Percentiles rank a stretch among this genome's conserved stretches.
Conservation (phyloP, 2,888 invertebrate genomes). For the Troilus luridus region DNA sequence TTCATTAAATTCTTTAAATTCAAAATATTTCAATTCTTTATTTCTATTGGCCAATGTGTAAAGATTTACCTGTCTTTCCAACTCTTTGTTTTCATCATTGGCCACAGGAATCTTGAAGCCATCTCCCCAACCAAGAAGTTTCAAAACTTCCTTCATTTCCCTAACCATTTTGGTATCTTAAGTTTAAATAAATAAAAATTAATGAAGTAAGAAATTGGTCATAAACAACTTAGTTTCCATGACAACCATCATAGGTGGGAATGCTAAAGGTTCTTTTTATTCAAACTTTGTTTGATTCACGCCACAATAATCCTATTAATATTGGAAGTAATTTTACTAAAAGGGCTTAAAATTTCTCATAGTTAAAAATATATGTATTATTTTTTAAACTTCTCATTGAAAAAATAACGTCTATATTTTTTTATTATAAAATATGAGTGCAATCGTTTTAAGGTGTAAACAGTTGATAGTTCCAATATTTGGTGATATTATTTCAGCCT, state of each 20-base stretch:
- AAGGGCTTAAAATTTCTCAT: too few relatives aligned
- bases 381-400: too few relatives aligned
- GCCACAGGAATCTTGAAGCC: constrained; percentile 86
- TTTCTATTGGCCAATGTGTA: background rate
- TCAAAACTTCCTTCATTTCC: constrained; percentile 77
- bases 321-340: too few relatives aligned
- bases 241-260: background rate
- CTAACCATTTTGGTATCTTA: constrained; percentile 58
- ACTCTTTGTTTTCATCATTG: constrained; percentile 78
- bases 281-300: background rate
- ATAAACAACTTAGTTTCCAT: constrained; percentile 19
- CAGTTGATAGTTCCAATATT: too few relatives aligned
- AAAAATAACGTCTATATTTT: too few relatives aligned
- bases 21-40: background rate
- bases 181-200: background rate
- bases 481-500: too few relatives aligned
- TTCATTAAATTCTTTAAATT: background rate
- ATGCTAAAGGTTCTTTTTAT: background rate
- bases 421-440: too few relatives aligned
- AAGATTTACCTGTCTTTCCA: constrained; percentile 72
- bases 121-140: constrained; percentile 81
- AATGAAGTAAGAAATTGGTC: background rate
- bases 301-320: background rate
- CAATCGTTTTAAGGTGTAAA: too few relatives aligned
- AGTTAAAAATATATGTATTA: too few relatives aligned